phyloP scores from a whole-genome alignment of 2,113 vertebrate genomes.

The Mohoua ochrocephala region DNA sequence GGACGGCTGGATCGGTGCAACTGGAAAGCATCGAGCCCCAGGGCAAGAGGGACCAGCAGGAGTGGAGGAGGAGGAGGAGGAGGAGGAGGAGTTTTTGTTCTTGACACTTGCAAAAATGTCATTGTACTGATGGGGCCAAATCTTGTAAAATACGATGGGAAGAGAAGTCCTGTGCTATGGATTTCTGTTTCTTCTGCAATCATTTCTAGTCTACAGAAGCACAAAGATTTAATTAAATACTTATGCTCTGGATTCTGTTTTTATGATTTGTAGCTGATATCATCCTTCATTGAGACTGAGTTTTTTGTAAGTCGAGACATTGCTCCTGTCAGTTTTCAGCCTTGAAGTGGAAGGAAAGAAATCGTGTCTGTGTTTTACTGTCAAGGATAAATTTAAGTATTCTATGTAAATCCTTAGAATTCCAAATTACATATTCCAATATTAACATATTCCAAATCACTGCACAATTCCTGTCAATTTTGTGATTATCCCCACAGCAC shows the following conservation, averaged over 20 bases:
- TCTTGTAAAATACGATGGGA: neutral
- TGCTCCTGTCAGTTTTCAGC: neutral
- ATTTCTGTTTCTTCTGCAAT: neutral
- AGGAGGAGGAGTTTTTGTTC: neutral
- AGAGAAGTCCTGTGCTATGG: neutral
- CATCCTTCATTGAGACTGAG: neutral
- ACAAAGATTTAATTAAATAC: neutral
- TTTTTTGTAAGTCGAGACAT: neutral
- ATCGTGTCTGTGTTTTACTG: accelerated
- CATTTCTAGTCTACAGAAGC: neutral
- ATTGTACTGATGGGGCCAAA: neutral
- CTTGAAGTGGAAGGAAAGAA: neutral
- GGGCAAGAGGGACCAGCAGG: neutral
- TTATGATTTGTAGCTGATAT: neutral
- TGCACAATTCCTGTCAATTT: neutral
- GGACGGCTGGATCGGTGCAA: neutral
- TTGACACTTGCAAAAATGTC: neutral
- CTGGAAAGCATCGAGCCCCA: neutral
- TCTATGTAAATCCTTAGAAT: neutral
- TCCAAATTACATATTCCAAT: neutral
- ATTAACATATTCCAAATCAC: neutral
- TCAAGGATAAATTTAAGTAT: neutral
- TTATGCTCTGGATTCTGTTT: neutral
- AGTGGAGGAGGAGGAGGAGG: neutral
- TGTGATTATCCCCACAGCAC: neutral